Base-by-base conservation (phyloP, 2,888 invertebrate genomes). In the Gymnoscelis rufifasciata region DNA sequence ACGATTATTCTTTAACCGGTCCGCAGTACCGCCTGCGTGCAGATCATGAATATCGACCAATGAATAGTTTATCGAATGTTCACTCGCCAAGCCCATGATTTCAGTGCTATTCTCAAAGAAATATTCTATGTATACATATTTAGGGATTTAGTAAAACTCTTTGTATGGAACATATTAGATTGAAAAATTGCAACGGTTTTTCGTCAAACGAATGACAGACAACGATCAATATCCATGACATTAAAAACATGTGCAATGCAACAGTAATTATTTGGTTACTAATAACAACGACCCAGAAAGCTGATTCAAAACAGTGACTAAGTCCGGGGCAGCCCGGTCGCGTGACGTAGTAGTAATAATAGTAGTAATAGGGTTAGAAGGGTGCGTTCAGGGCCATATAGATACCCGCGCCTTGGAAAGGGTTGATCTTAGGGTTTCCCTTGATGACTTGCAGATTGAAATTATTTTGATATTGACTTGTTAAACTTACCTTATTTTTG, bases 311-410 rank as follows among this genome's bases (percentile, higher is more conserved):
- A 35, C 35, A 49, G 45, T 53, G 50, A 57, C 36, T 59, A 54
- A 51, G 52, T 42, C 47, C 41, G 44, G 51, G 48, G 49, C 51
- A 54, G 53, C 54, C 57, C 56, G 47, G 38, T 68, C 57, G 66
- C 65, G 66, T 66, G 64, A 57, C 52, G 42, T 8, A n/a, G n/a
- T n/a, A n/a, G n/a, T n/a, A n/a, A n/a, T n/a, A n/a, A n/a, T n/a
- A n/a, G n/a, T n/a, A n/a, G n/a, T n/a, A n/a, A n/a, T n/a, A n/a
- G n/a, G n/a, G n/a, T 19, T 3, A 31, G 6, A 10, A 54, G 71
- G 72, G 68, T 61, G 68, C 52, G 64, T 55, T 69, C 69, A 74
- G 55, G 69, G 74, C 57, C 66, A 35, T 31, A 38, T 15, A 37
- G 42, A 45, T 13, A n/a, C 4, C 30, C 8, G 15, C 6, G n/a